Percentiles rank a stretch among this genome's conserved stretches.
Evolutionary conservation across 2,113 vertebrate genomes (phyloP).

Genomic region (Sylvilagus bachmani): DNA sequence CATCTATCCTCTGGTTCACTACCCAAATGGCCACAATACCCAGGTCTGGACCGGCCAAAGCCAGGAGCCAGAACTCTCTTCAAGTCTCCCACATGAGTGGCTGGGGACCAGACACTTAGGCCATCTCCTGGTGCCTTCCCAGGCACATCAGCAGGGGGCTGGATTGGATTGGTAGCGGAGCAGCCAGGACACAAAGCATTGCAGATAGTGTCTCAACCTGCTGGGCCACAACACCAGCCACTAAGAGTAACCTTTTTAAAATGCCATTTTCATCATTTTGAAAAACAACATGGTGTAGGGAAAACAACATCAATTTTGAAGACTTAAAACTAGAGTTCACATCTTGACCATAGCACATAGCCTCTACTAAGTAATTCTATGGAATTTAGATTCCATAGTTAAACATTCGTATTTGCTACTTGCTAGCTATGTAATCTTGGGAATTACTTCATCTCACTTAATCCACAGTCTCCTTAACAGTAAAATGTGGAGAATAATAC

Average conservation of each 20-base stretch:
- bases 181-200: too few species aligned
- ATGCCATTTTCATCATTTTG: slow-evolving; percentile 13
- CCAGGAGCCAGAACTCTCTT: too few species aligned
- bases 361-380: slow-evolving; percentile 12
- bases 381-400: not conserved
- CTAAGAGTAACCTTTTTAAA: slow-evolving; percentile 29
- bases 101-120: too few species aligned
- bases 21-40: too few species aligned
- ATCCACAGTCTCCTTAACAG: not conserved
- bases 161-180: too few species aligned
- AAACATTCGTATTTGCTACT: not conserved
- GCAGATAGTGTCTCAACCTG: too few species aligned
- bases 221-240: too few species aligned
- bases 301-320: not conserved
- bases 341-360: not conserved
- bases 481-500: not conserved
- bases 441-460: not conserved
- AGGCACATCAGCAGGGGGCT: too few species aligned
- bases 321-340: not conserved
- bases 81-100: too few species aligned
- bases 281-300: not conserved
- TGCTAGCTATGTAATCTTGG: not conserved
- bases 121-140: too few species aligned
- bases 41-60: too few species aligned
- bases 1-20: too few species aligned